A percentile compares a stretch with the other conserved stretches of the same genome.
Evolutionary conservation across 1,140 invertebrate species (phyloP).

Genomic region (Drosophila parabipectinata): DNA sequence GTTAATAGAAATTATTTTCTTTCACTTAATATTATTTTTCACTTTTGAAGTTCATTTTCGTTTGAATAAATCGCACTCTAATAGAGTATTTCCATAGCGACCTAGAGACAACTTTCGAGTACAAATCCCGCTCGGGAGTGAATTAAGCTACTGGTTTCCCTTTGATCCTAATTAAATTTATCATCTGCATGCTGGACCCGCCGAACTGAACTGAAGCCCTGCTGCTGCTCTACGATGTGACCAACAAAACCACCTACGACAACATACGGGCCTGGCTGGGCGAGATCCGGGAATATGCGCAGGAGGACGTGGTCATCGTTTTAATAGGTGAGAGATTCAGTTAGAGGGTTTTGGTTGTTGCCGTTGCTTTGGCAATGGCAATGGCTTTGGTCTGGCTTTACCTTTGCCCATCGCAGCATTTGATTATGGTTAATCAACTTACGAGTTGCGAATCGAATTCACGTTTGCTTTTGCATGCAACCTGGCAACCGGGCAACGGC

Average conservation of each 20-base stretch:
- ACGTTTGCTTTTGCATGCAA: slow-evolving; percentile 7
- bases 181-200: slow-evolving; percentile 18
- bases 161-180: slow-evolving; percentile 48
- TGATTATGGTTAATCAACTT: slow-evolving; percentile 58
- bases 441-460: slow-evolving; percentile 26
- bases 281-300: slow-evolving; percentile 93
- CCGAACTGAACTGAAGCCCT: slow-evolving; percentile 86
- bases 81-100: slow-evolving; percentile 14
- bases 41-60: background rate
- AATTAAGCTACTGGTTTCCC: background rate
- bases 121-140: background rate
- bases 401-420: slow-evolving; percentile 7
- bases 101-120: background rate
- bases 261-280: slow-evolving; percentile 95
- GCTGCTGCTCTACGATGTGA: slow-evolving; percentile 96
- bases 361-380: background rate
- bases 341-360: slow-evolving; percentile 31
- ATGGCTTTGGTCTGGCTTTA: background rate
- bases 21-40: background rate
- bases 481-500: background rate
- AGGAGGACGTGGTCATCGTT: slow-evolving; percentile 95
- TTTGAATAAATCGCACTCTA: background rate
- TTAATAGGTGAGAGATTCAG: slow-evolving; percentile 89
- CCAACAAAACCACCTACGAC: slow-evolving; percentile 94
- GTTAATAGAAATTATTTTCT: background rate